Evolutionary conservation across 2,113 vertebrate genomes (phyloP).

Genomic region (Bagarius yarrelli): DNA sequence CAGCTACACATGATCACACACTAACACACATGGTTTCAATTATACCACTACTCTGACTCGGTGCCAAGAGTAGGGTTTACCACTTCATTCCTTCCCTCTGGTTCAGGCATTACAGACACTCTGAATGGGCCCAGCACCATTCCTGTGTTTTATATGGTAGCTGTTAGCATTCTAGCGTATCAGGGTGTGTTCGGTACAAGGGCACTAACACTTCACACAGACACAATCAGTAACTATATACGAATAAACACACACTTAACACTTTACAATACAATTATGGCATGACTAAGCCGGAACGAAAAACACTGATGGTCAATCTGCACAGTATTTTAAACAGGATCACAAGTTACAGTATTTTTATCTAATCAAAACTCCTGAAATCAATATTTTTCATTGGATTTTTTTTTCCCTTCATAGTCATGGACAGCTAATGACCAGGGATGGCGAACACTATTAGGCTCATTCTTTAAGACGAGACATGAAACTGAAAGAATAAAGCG

Average conservation of each 20-base stretch:
- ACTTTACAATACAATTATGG: neutral
- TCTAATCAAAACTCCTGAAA: neutral
- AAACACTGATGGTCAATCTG: neutral
- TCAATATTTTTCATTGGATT: neutral
- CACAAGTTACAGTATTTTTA: neutral
- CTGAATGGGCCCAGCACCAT: constrained; percentile 46
- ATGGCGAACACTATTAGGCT: neutral
- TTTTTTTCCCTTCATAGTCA: neutral
- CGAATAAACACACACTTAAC: neutral
- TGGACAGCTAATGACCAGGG: neutral
- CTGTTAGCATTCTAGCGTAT: constrained; percentile 51
- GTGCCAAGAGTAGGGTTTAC: constrained; percentile 53
- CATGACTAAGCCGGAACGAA: neutral
- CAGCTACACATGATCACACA: constrained; percentile 23
- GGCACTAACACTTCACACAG: constrained; percentile 29
- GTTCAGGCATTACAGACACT: constrained; percentile 43
- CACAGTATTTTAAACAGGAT: neutral
- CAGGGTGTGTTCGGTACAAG: constrained; percentile 40
- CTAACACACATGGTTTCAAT: constrained; percentile 58
- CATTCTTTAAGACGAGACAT: neutral
- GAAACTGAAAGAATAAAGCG: neutral
- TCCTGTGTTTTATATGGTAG: constrained; percentile 55
- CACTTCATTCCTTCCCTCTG: constrained; percentile 56
- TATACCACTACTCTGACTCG: constrained; percentile 42
- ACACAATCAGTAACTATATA: neutral